Evolutionary conservation across 2,797 vertebrate genomes (phyloP).

Genomic region (Enteromius unitaeniatus): DNA sequence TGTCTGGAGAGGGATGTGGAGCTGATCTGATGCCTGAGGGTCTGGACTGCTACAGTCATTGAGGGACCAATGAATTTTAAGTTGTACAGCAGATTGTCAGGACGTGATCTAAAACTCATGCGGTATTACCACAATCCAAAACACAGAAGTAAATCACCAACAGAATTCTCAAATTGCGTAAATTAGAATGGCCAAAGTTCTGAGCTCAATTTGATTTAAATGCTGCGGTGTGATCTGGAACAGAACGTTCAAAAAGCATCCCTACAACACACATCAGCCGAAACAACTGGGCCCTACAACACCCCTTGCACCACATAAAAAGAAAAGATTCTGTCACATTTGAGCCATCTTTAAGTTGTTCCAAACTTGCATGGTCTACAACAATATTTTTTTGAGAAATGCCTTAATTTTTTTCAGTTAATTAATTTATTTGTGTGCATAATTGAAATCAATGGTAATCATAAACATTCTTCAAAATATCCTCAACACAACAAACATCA

Average conservation of each 20-base stretch:
- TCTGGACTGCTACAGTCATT: slow-evolving; percentile 33
- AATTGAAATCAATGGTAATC: background rate
- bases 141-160: slow-evolving; percentile 41
- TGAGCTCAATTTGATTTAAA: slow-evolving; percentile 3
- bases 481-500: background rate
- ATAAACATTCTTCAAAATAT: background rate
- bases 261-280: background rate
- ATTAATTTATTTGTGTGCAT: background rate
- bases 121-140: slow-evolving; percentile 3
- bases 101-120: slow-evolving; percentile 45
- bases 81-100: slow-evolving; percentile 45
- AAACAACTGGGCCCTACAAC: background rate
- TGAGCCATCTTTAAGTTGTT: background rate
- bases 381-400: background rate
- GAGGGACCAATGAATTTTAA: slow-evolving; percentile 53
- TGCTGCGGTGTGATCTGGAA: slow-evolving; percentile 18
- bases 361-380: background rate
- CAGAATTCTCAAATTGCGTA: slow-evolving; percentile 3
- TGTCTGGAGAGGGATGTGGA: slow-evolving; percentile 21
- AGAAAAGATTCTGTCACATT: background rate
- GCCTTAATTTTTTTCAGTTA: no score
- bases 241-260: background rate
- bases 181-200: slow-evolving; percentile 1
- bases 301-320: background rate
- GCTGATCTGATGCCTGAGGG: slow-evolving; percentile 18